These are phyloP conservation scores for Pteropus rufus DNA, from an alignment of 2,797 vertebrate species.

Conservation along the genomic window DNA sequence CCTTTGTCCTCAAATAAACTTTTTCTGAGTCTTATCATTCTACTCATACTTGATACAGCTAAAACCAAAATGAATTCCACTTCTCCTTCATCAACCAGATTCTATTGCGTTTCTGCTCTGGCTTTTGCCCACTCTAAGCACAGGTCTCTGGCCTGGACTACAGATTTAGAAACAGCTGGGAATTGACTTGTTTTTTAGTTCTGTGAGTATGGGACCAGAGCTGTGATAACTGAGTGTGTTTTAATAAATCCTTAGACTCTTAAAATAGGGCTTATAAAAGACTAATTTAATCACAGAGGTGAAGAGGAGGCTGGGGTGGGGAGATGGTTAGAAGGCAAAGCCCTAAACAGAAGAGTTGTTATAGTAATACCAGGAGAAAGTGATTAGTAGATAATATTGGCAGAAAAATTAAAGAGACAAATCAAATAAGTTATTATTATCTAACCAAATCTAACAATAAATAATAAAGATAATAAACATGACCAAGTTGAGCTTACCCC, in stretches of 20 bases:
- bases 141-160: background rate
- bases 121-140: background rate
- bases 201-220: background rate
- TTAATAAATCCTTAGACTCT: background rate
- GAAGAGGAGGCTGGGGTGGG: too few species aligned
- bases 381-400: background rate
- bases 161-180: background rate
- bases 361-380: background rate
- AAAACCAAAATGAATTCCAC: background rate
- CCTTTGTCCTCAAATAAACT: background rate
- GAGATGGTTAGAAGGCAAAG: background rate
- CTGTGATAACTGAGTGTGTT: background rate
- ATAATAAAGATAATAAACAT: background rate
- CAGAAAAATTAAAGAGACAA: background rate
- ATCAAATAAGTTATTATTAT: background rate
- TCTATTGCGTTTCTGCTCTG: background rate
- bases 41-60: background rate
- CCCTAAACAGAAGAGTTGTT: background rate
- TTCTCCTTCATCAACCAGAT: background rate
- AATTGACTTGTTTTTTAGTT: background rate
- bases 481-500: background rate
- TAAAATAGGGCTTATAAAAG: background rate
- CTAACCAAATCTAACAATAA: background rate
- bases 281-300: background rate
- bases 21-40: background rate